Percentiles rank a stretch among this genome's conserved stretches.
These are phyloP conservation scores for Abrostola triplasia DNA, from an alignment of 2,888 invertebrate genomes.

Conservation along the genomic window DNA sequence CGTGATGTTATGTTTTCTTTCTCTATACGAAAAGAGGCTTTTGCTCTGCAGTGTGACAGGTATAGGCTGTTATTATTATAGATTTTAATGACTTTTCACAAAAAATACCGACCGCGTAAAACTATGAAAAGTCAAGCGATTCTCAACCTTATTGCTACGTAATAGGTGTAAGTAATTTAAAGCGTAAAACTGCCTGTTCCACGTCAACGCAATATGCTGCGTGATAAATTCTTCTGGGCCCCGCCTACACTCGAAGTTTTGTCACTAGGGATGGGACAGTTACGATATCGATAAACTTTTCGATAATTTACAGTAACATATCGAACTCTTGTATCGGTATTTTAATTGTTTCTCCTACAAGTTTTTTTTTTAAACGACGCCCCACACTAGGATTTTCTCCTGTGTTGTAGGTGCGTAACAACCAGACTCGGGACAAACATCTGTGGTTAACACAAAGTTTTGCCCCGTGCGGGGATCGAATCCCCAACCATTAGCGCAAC, in stretches of 20 bases:
- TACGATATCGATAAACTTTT: slow-evolving; percentile 31
- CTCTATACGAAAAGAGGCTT: too few relatives aligned
- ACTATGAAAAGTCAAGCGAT: slow-evolving; percentile 23
- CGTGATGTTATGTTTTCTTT: too few relatives aligned
- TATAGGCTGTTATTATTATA: neutral
- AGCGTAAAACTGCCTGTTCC: slow-evolving; percentile 51
- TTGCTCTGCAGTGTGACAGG: too few relatives aligned
- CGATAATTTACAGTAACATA: neutral
- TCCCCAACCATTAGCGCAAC: too few relatives aligned
- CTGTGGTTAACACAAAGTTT: too few relatives aligned
- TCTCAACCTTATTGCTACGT: slow-evolving; percentile 48
- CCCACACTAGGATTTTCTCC: too few relatives aligned
- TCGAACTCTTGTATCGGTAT: neutral
- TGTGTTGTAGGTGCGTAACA: too few relatives aligned
- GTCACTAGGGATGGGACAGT: slow-evolving; percentile 58
- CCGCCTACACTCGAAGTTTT: slow-evolving; percentile 65
- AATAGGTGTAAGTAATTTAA: slow-evolving; percentile 50
- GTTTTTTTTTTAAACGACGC: too few relatives aligned
- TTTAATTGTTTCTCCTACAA: too few relatives aligned
- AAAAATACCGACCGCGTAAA: slow-evolving; percentile 1
- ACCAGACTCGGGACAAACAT: too few relatives aligned
- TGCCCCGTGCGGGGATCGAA: too few relatives aligned
- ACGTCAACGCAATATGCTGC: slow-evolving; percentile 79
- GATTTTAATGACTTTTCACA: neutral
- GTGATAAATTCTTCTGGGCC: slow-evolving; percentile 78